Evolutionary conservation across 2,113 vertebrate genomes (phyloP), one percentile per base, ranked within the genome.

Genomic region (Saimiri boliviensis): DNA sequence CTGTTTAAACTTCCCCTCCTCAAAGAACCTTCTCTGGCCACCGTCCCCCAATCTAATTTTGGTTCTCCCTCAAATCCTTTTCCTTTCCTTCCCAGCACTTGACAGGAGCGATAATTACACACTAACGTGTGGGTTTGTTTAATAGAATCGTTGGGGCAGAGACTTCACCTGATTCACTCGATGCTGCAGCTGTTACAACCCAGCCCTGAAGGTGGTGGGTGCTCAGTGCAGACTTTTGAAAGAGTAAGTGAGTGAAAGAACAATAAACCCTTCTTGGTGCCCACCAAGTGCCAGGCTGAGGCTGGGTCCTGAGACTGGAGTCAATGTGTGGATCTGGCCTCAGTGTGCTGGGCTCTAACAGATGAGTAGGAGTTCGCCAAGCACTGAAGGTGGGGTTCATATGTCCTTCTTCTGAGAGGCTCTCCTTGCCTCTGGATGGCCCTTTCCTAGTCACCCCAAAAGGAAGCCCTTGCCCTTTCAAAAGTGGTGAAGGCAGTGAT

Each of bases 31-130:
- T 63, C 83, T 95, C 70, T 71, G 52, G 58, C 60, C 76, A 63
- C 45, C 7, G 0, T 1, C 27, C 58, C 40, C 63, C n/a, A 68
- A 32, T 49, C 87, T 82, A 83, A 93, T 87, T 76, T 40, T 96
- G 86, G 66, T 60, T 93, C 82, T 95, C 47, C 91, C 73, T 85
- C 79, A 86, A 79, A 88, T 40, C 42, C n/a, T 70, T 82, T 94
- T 94, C 92, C 56, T 92, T 81, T 94, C 90, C 93, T 84, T 68
- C 54, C 30, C 79, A 80, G 83, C 81, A 71, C 86, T 86, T 92
- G 74, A 23, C 58, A 12, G 5, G 35, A 42, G 49, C 71, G 70
- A 74, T 23, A 91, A 92, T 95, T 45, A 63, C 73, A 83, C 73
- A 90, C 56, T n/a, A 70, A 90, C 96, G 56, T 88, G 63, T 81